Evolutionary conservation across 1,140 invertebrate genomes (phyloP), one percentile per base, ranked within the genome.

Genomic region (Cheumatopsyche charites): DNA sequence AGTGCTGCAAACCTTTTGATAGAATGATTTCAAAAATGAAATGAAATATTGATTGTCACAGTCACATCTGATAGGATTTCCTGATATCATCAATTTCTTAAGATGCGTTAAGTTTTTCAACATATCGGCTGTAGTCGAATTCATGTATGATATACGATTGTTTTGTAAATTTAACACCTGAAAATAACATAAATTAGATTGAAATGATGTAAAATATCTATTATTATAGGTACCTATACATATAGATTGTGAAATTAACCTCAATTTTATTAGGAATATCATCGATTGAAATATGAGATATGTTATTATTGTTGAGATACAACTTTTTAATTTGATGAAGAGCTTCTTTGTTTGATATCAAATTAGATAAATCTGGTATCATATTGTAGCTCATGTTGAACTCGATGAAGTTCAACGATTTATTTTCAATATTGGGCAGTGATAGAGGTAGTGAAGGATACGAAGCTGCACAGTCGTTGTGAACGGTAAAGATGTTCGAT

Each of bases 41-140:
- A 89, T 78, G n/a, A 90, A 82, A 9, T 82, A 78, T 9, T 76
- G 78, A 0, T 85, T 78, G 0, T 84, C 77, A 77, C 91, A 93
- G 36, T 87, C 82, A 78, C 91, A 93, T 0, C 52, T 55, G 84
- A 88, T 90, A 0, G 88, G 88, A 80, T 92, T 92, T 2, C 81
- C 77, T 17, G 86, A 80, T 0, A 93, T 79, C 5, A 78, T 80
- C 1, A 90, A 47, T 3, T 62, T 69, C 0, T 47, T 73, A 5
- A 86, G 65, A 5, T 78, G 70, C 13, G 67, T 77, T 1, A 78
- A 79, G 12, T 82, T 79, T 0, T 79, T 79, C 0, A 88, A 68
- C 12, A 77, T 78, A 2, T 79, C 67, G 0, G 87, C 63, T 0
- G 83, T 69, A 0, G 78, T 78, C 1, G 63, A 52, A 49, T 82